Percentiles rank a stretch among this genome's conserved stretches.
Conservation (phyloP, 2,113 vertebrate genomes). For the Cranoglanis bouderius region DNA sequence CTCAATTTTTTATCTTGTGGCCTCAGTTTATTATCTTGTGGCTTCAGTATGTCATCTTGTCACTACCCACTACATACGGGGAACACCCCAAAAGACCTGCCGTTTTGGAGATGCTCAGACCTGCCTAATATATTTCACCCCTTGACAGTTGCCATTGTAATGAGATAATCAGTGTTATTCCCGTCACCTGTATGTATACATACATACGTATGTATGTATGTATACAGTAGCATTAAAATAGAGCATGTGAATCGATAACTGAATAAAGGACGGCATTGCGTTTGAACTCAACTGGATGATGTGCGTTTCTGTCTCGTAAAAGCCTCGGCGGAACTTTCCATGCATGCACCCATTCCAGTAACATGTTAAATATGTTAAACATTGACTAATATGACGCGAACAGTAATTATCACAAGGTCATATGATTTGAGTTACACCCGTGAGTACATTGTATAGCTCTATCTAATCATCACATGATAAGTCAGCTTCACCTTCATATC, state of each 20-base stretch:
- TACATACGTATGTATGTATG: too few species aligned
- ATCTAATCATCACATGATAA: constrained; percentile 11
- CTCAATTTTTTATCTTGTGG: too few species aligned
- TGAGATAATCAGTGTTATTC: too few species aligned
- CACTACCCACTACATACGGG: not conserved
- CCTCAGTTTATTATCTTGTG: not conserved
- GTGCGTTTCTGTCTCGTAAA: not conserved
- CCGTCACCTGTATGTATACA: too few species aligned
- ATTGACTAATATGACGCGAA: constrained; percentile 1
- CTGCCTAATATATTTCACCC: too few species aligned
- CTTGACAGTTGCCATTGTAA: too few species aligned
- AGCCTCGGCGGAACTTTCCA: not conserved
- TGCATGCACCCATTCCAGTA: not conserved
- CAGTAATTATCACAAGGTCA: constrained; percentile 17
- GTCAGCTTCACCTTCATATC: not conserved
- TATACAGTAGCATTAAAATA: too few species aligned
- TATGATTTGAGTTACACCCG: not conserved
- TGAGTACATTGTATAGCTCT: not conserved
- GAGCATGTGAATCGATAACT: not conserved
- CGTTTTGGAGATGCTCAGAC: too few species aligned
- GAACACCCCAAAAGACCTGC: too few species aligned
- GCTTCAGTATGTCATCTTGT: not conserved
- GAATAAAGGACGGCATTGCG: not conserved
- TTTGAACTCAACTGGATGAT: not conserved
- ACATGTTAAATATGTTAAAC: not conserved